Evolutionary conservation across 2,797 vertebrate genomes (phyloP), one percentile per base, ranked within the genome.

Genomic region (Thamnophis elegans): DNA sequence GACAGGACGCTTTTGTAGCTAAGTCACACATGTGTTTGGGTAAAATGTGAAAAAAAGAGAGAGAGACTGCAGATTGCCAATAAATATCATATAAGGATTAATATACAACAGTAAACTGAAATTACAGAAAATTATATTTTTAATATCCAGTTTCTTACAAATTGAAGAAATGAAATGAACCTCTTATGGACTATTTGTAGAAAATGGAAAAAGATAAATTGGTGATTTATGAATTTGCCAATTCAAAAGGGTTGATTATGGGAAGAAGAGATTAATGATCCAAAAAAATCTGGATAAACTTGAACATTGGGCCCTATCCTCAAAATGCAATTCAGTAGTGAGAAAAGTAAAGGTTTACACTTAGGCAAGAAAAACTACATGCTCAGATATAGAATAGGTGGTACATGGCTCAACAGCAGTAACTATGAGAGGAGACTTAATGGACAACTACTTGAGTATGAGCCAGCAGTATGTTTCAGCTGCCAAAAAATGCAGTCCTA

Each of bases 1-100:
- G 90, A 13, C 78, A 95, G 89, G 87, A 85, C 94, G 90, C 51
- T 28, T 93, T 92, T 90, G 87, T 65, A 90, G 47, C 12, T 16
- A 86, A 2, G 90, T 10, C 91, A 36, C 89, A 73, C 88, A 55
- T 16, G 28, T 53, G 28, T 8, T 7, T 12, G 22, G 26, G 22
- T 85, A 10, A 16, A 22, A 5, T 42, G 85, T 56, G 56, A 56
- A 56, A 22, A 12, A 8, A 25, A 1, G 4, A 1, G 0, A 73
- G 16, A 1, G 4, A 1, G 0, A 90, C 13, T 62, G 58, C 1
- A 32, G 65, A 32, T 68, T 68, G 65, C n/a, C 65, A 68, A 68
- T 68, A 68, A 32, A 68, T 32, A 68, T 16, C 6, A 32, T 68
- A 16, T 32, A 32, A 68, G 65, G n/a, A 32, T 68, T 68, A 68